A percentile compares a stretch with the other conserved stretches of the same genome.
Conservation (phyloP, 1,140 invertebrate genomes). For the Pseudomyrmex dendroicus region DNA sequence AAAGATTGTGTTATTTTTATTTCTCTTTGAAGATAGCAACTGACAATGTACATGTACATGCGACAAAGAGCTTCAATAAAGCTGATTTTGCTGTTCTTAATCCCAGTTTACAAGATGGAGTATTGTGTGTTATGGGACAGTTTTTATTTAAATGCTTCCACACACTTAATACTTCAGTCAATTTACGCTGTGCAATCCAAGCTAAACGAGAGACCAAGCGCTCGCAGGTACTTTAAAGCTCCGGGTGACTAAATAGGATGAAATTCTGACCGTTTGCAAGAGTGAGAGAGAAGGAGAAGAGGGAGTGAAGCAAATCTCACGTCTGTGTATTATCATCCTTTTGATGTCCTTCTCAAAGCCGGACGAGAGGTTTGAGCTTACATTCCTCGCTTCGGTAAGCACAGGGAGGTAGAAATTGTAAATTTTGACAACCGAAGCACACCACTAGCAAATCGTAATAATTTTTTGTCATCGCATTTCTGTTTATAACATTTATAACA, state of each 20-base stretch:
- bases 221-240: slow-evolving; percentile 59
- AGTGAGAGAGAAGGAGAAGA: background rate
- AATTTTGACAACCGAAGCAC: slow-evolving; percentile 44
- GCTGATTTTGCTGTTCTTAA: background rate
- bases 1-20: too few relatives aligned
- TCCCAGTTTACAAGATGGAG: background rate
- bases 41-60: too few relatives aligned
- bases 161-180: slow-evolving; percentile 39
- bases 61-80: background rate
- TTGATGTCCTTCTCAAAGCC: slow-evolving; percentile 78
- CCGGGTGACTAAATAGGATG: slow-evolving; percentile 65
- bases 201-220: slow-evolving; percentile 41
- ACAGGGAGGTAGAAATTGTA: slow-evolving; percentile 71
- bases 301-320: slow-evolving; percentile 55
- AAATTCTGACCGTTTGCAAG: slow-evolving; percentile 24
- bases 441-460: background rate
- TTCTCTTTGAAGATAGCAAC: background rate
- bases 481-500: too few relatives aligned
- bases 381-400: slow-evolving; percentile 62
- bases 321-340: slow-evolving; percentile 75
- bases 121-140: slow-evolving; percentile 18
- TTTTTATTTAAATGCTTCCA: slow-evolving; percentile 6
- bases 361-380: slow-evolving; percentile 71
- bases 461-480: background rate
- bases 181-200: slow-evolving; percentile 62